phyloP scores from a whole-genome alignment of 2,113 vertebrate genomes.

The Charina bottae region DNA sequence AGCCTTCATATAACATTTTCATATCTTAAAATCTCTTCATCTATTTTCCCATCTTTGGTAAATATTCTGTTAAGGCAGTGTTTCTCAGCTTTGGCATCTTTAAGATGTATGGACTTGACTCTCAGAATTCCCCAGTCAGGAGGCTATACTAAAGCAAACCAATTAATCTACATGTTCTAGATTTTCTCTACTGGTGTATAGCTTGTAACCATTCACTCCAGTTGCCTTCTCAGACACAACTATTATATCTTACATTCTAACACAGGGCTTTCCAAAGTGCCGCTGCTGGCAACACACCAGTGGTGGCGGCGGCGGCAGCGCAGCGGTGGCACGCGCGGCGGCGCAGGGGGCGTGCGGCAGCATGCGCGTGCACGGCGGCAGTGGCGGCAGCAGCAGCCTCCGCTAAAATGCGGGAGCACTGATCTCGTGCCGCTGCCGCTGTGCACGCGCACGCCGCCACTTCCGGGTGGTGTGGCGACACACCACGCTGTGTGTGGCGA shows the following conservation, averaged over 20 bases:
- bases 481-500: too few species aligned
- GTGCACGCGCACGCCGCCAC: too few species aligned
- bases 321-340: too few species aligned
- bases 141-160: neutral
- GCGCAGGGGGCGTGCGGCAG: too few species aligned
- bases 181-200: neutral
- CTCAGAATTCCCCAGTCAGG: neutral
- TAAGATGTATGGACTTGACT: neutral
- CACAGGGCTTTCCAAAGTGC: too few species aligned
- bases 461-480: too few species aligned
- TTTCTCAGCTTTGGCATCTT: neutral
- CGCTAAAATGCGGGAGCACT: too few species aligned
- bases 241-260: neutral
- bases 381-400: too few species aligned
- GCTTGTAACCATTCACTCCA: neutral
- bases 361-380: too few species aligned
- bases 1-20: neutral
- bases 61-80: neutral
- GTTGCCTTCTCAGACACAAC: neutral
- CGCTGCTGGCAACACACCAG: too few species aligned
- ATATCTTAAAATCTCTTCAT: neutral
- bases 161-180: neutral
- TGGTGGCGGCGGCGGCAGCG: too few species aligned
- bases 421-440: too few species aligned
- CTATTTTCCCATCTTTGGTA: neutral